Evolutionary conservation across 1,140 invertebrate genomes (phyloP).

Genomic region (Aradophagus sp.): DNA sequence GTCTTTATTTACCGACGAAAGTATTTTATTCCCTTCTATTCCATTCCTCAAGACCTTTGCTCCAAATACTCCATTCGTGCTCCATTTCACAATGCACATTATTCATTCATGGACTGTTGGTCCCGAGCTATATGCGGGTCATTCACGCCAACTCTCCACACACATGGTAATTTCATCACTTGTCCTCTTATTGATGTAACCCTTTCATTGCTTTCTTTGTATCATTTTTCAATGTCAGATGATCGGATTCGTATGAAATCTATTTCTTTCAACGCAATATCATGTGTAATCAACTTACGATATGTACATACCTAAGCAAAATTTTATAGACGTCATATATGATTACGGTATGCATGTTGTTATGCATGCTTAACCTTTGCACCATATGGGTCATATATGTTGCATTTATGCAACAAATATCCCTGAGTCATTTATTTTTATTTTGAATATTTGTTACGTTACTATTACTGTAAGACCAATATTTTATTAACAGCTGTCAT

Average conservation of each 20-base stretch:
- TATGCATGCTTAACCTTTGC: too few relatives aligned
- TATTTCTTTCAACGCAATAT: too few relatives aligned
- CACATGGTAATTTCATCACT: constrained; percentile 64
- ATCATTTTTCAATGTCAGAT: constrained; percentile 15
- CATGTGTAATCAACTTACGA: too few relatives aligned
- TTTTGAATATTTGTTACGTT: too few relatives aligned
- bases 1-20: constrained; percentile 34
- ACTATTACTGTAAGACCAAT: too few relatives aligned
- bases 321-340: too few relatives aligned
- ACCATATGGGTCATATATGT: too few relatives aligned
- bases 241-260: constrained; percentile 18
- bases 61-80: constrained; percentile 58
- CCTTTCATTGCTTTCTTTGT: constrained; percentile 12
- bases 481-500: too few relatives aligned
- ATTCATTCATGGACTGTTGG: constrained; percentile 65
- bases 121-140: constrained; percentile 57
- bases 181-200: constrained; percentile 34
- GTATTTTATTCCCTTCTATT: constrained; percentile 35
- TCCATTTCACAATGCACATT: constrained; percentile 59
- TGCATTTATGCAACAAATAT: too few relatives aligned
- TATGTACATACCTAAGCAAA: too few relatives aligned
- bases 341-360: too few relatives aligned
- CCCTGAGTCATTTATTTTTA: too few relatives aligned
- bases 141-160: constrained; percentile 47
- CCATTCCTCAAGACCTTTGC: constrained; percentile 46